Evolutionary conservation across 2,113 vertebrate genomes (phyloP).

Genomic region (Carassius carassius): DNA sequence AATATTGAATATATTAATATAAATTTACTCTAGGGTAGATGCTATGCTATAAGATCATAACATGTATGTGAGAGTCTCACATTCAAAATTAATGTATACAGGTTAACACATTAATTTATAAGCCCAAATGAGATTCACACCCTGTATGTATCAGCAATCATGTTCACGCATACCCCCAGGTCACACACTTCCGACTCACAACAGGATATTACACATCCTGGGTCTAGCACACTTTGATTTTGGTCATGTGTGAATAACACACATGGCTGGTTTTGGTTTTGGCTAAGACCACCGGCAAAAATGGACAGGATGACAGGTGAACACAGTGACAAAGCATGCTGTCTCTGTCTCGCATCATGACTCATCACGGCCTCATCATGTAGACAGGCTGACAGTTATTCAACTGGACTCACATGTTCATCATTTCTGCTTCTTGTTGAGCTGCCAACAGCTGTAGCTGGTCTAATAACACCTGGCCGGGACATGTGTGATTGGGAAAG

Average conservation of each 20-base stretch:
- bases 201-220: conserved; percentile 69
- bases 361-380: background rate
- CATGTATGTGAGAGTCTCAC: background rate
- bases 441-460: conserved; percentile 62
- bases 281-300: background rate
- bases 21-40: too few relatives aligned
- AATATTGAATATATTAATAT: too few relatives aligned
- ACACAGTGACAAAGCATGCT: background rate
- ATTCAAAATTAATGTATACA: background rate
- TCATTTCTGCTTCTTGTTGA: conserved; percentile 72
- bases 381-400: background rate
- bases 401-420: conserved; percentile 78
- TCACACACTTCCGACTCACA: conserved; percentile 41
- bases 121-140: conserved; percentile 29
- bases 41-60: background rate
- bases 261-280: background rate
- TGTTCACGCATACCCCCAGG: background rate
- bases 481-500: conserved; percentile 61
- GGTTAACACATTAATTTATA: background rate
- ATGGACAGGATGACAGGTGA: conserved; percentile 2
- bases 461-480: conserved; percentile 82
- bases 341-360: background rate
- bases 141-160: conserved; percentile 33
- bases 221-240: conserved; percentile 35
- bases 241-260: background rate